Evolutionary conservation across 2,797 vertebrate genomes (phyloP), one percentile per base, ranked within the genome.

Genomic region (Megalops cyprinoides): DNA sequence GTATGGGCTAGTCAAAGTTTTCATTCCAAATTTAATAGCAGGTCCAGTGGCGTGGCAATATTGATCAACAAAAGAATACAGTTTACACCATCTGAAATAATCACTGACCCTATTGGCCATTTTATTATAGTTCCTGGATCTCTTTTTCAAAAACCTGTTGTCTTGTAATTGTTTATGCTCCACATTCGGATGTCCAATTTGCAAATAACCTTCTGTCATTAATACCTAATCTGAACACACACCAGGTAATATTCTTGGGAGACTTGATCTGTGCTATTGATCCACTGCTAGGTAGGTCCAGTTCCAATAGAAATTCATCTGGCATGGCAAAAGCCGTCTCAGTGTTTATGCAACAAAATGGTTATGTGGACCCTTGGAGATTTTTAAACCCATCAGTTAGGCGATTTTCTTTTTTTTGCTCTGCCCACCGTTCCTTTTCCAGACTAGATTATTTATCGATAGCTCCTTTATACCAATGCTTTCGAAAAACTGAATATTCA

Each of bases 21-120:
- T 53, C 44, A 79, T 37, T 67, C 60, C 44, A 79, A 65, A 51
- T 79, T 79, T 71, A 79, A 67, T 8, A 79, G 60, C 34, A 79
- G 46, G 46, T 79, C 78, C 15, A 79, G 78, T 37, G 62, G 46
- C 9, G 23, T 79, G 62, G 78, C 78, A 31, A 79, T 79, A 69
- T 7, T 76, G n/a, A n/a, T n/a, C n/a, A n/a, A n/a, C n/a, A n/a
- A 9, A 51, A 51, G 49, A 51, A 51, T 18, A 51, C 49, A 51
- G 49, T 51, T 51, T 51, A 9, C 1, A n/a, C n/a, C n/a, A n/a
- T 51, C 49, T 51, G 49, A 51, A 51, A 51, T 18, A 8, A 51
- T 51, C 49, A 51, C 8, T 18, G 49, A 51, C 49, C 2, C 49
- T 3, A 51, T 51, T 51, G 49, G 49, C 49, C 9, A 49, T 9